Conservation (phyloP, 2,113 vertebrate species). For the Oreotrochilus melanogaster region DNA sequence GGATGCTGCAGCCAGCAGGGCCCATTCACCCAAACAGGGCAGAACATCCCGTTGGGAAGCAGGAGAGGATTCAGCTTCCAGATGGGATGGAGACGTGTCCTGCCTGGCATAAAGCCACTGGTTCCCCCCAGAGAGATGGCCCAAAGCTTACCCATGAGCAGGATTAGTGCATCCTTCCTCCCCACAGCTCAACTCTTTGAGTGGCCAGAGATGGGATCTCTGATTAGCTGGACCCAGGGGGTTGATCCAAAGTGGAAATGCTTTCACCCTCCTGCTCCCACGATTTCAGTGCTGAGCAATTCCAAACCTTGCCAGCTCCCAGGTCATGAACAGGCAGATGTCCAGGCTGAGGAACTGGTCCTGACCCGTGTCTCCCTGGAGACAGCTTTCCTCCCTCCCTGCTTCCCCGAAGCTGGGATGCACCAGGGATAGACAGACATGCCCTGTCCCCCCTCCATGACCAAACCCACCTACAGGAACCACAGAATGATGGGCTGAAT, state of each 20-base stretch:
- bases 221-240: background rate
- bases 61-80: background rate
- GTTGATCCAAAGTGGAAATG: background rate
- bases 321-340: fast-evolving
- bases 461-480: background rate
- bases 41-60: background rate
- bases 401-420: fast-evolving
- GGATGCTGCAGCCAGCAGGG: background rate
- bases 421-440: fast-evolving
- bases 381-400: background rate
- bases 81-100: background rate
- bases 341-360: background rate
- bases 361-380: fast-evolving
- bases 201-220: background rate
- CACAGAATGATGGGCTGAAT: fast-evolving
- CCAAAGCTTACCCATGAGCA: background rate
- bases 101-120: fast-evolving
- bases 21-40: fast-evolving
- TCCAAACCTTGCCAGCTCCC: background rate
- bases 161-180: background rate
- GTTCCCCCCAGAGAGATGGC: background rate
- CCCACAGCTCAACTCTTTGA: background rate
- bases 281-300: background rate
- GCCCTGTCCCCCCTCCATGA: background rate
- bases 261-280: background rate